A percentile compares a stretch with the other conserved stretches of the same genome.
Evolutionary conservation across 1,140 invertebrate species (phyloP).

Genomic region (Paraescarpia echinospica): DNA sequence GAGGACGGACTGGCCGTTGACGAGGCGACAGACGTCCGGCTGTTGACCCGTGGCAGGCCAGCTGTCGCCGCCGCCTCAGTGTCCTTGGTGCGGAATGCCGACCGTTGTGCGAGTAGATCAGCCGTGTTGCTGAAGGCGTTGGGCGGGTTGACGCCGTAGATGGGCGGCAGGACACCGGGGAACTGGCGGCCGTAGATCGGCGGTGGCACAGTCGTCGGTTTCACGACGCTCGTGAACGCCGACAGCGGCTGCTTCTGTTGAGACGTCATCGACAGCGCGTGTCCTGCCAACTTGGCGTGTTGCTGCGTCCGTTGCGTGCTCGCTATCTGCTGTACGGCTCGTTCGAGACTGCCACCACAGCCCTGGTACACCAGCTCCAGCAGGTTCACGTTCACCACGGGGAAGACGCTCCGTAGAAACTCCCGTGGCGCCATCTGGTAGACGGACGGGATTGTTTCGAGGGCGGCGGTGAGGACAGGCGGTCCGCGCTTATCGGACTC

Average conservation of each 20-base stretch:
- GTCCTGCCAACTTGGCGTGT: background rate
- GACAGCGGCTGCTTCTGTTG: background rate
- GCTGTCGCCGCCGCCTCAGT: background rate
- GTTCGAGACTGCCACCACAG: slow-evolving; percentile 42
- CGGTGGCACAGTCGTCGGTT: too few species aligned
- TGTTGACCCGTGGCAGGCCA: background rate
- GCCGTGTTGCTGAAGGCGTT: background rate
- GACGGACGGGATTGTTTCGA: background rate
- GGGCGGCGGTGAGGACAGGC: background rate
- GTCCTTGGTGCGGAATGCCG: background rate
- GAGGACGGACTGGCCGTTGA: background rate
- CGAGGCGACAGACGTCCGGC: background rate
- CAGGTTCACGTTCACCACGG: slow-evolving; percentile 38
- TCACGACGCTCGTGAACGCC: background rate
- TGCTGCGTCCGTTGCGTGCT: background rate
- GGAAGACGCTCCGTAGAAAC: slow-evolving; percentile 42
- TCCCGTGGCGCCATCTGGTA: slow-evolving; percentile 33
- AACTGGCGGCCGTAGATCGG: background rate
- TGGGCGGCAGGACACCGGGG: too few species aligned
- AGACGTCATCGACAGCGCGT: background rate
- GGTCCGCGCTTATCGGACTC: slow-evolving; percentile 14
- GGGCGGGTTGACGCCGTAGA: background rate
- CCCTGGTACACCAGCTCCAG: slow-evolving; percentile 44
- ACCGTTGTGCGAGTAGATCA: background rate
- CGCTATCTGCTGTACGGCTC: slow-evolving; percentile 40